A percentile compares a stretch with the other conserved stretches of the same genome.
These are phyloP conservation scores for Anser brachyrhynchus DNA, from an alignment of 2,113 vertebrate genomes.

Conservation along the genomic window DNA sequence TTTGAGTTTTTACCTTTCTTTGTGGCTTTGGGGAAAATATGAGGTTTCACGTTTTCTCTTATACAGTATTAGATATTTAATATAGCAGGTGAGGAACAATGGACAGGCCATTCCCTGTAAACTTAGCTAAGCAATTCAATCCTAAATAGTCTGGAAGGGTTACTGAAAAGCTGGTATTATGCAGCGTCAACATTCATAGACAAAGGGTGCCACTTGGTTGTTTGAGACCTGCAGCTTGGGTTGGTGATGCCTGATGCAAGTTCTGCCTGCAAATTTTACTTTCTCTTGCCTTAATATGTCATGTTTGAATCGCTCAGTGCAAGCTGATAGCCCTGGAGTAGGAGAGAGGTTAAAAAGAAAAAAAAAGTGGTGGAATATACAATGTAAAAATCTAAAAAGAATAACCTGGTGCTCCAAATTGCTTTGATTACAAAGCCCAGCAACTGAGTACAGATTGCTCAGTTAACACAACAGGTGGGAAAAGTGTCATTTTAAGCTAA, in stretches of 20 bases:
- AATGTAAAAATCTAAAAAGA: background rate
- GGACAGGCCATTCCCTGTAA: background rate
- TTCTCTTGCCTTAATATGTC: background rate
- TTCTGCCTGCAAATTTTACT: background rate
- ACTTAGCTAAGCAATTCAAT: background rate
- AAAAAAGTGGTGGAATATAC: background rate
- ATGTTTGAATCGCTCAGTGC: background rate
- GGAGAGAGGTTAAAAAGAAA: background rate
- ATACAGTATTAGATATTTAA: background rate
- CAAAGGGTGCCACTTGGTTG: background rate
- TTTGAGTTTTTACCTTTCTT: background rate
- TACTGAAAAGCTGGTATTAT: background rate
- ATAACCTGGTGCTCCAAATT: background rate
- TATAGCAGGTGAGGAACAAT: background rate
- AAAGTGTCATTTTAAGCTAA: background rate
- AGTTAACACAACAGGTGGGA: background rate
- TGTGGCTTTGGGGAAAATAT: background rate
- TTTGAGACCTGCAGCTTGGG: background rate
- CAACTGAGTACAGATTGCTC: background rate
- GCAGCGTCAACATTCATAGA: background rate
- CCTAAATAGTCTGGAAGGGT: background rate
- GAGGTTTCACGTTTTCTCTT: background rate
- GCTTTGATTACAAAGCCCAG: background rate
- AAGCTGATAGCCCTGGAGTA: background rate
- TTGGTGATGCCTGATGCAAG: accelerated